A percentile compares a stretch with the other conserved stretches of the same genome.
Conservation (phyloP, 2,797 vertebrate genomes). For the Liasis olivaceus region DNA sequence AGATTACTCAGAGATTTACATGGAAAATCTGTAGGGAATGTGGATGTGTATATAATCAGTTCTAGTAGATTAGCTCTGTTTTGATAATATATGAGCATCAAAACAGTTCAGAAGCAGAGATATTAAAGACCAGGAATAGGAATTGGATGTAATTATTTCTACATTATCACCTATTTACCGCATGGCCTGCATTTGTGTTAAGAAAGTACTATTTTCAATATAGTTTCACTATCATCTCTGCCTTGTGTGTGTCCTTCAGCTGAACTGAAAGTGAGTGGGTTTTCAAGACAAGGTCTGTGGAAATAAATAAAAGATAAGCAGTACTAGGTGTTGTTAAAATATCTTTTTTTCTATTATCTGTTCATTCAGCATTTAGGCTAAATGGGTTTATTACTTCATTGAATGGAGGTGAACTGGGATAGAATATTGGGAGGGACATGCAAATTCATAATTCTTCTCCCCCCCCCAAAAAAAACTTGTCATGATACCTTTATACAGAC, state of each 20-base stretch:
- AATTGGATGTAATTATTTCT: conserved; percentile 32
- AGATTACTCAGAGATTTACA: conserved; percentile 2
- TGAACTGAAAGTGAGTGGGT: background rate
- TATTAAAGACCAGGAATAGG: background rate
- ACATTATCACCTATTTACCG: conserved; percentile 13
- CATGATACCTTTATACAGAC: background rate
- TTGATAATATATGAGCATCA: background rate
- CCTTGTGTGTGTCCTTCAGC: background rate
- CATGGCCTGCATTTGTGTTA: background rate
- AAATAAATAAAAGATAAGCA: background rate
- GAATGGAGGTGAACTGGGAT: background rate
- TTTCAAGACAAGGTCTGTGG: background rate
- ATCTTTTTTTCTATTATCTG: background rate
- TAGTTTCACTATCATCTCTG: background rate
- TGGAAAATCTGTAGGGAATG: conserved; percentile 11
- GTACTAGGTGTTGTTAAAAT: background rate
- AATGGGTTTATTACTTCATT: background rate
- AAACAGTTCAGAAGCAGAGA: background rate
- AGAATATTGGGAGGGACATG: background rate
- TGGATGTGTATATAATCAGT: conserved; percentile 16
- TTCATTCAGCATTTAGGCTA: background rate
- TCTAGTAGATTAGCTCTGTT: background rate
- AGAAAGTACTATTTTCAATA: background rate
- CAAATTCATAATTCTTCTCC: background rate
- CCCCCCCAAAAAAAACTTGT: background rate